phyloP scores from a whole-genome alignment of 2,113 vertebrate genomes.

The Bucco capensis region DNA sequence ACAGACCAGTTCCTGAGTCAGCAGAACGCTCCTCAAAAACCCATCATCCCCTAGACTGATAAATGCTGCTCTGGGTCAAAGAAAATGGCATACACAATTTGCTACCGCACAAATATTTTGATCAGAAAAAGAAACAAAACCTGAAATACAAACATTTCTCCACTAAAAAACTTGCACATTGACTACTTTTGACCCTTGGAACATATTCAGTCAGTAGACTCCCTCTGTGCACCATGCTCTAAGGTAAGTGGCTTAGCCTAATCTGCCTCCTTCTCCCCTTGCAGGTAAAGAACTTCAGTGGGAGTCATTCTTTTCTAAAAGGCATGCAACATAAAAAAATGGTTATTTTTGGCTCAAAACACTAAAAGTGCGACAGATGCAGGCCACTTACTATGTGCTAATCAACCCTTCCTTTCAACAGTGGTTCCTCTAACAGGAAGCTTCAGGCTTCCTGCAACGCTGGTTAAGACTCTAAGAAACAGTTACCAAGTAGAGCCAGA shows the following conservation, averaged over 20 bases:
- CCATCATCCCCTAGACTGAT: neutral
- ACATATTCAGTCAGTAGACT: neutral
- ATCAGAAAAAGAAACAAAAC: neutral
- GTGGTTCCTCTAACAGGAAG: neutral
- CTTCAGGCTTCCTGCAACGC: neutral
- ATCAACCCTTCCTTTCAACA: neutral
- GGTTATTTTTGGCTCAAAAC: neutral
- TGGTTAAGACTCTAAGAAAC: neutral
- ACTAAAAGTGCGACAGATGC: neutral
- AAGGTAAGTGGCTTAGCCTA: neutral
- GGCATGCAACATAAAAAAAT: neutral
- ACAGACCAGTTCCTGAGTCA: neutral
- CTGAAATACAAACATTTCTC: neutral
- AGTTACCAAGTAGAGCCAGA: neutral
- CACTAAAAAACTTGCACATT: neutral
- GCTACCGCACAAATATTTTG: neutral
- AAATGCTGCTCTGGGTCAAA: neutral
- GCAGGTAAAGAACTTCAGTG: neutral
- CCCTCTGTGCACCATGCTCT: neutral
- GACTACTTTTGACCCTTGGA: neutral
- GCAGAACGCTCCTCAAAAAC: neutral
- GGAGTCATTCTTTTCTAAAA: neutral
- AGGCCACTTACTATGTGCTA: neutral
- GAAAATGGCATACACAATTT: neutral
- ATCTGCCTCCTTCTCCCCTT: neutral